These are phyloP conservation scores for Potamilus streckersoni DNA, from an alignment of 1,140 invertebrate genomes.

Conservation along the genomic window DNA sequence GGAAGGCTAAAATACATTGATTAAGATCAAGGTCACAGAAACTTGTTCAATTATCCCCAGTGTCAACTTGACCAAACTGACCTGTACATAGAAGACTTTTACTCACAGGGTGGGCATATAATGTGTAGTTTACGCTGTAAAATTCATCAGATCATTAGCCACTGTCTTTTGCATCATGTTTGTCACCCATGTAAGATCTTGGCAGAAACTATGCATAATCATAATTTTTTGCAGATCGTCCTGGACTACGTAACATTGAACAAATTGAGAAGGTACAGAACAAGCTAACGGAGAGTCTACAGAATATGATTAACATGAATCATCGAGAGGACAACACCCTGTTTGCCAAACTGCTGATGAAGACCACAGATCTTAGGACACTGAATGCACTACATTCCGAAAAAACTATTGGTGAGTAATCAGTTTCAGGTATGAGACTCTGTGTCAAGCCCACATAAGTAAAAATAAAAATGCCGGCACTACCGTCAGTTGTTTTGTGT, in stretches of 20 bases:
- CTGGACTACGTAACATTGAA: slow-evolving; percentile 90
- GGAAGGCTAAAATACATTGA: too few species aligned
- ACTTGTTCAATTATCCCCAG: too few species aligned
- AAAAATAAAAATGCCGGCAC: too few species aligned
- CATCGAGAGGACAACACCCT: slow-evolving; percentile 78
- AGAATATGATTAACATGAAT: slow-evolving; percentile 84
- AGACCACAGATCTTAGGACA: slow-evolving; percentile 93
- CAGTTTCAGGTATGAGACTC: background rate
- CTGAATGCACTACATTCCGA: slow-evolving; percentile 96
- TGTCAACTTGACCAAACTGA: too few species aligned
- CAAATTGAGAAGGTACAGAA: slow-evolving; percentile 93
- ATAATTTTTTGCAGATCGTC: slow-evolving; percentile 76
- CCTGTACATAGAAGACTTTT: too few species aligned
- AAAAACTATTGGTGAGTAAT: slow-evolving; percentile 82
- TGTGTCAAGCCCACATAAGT: too few species aligned
- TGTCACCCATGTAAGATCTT: background rate
- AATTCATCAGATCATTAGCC: too few species aligned
- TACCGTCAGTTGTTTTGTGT: too few species aligned
- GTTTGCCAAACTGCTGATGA: slow-evolving; percentile 88
- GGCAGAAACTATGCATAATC: background rate
- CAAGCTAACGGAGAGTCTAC: slow-evolving; percentile 85
- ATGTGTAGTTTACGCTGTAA: too few species aligned
- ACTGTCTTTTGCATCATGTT: too few species aligned
- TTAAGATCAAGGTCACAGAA: too few species aligned
- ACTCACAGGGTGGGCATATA: too few species aligned